Evolutionary conservation across 2,888 invertebrate genomes (phyloP).

Genomic region (Conchocele bisecta): DNA sequence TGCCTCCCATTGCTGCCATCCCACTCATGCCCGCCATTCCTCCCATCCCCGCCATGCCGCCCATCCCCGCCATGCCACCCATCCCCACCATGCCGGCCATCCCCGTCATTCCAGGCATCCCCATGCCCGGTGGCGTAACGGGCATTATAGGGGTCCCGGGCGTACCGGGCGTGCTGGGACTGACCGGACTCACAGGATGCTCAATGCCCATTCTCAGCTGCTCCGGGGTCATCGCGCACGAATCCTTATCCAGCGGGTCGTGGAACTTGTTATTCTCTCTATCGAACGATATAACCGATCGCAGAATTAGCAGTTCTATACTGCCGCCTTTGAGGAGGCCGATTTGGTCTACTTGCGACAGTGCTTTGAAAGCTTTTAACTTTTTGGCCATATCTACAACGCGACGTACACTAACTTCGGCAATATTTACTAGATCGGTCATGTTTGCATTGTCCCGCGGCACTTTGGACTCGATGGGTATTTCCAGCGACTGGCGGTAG

Average conservation of each 20-base stretch:
- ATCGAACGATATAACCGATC: slow-evolving; percentile 96
- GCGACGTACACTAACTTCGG: slow-evolving; percentile 87
- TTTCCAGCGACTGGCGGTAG: slow-evolving; percentile 80
- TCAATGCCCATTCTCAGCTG: slow-evolving; percentile 91
- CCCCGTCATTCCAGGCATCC: too few species aligned
- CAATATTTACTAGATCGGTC: slow-evolving; percentile 82
- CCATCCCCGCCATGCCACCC: background rate
- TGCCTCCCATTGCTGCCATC: background rate
- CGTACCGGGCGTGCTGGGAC: background rate
- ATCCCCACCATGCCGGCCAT: background rate
- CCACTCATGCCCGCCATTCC: background rate
- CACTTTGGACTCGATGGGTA: slow-evolving; percentile 77
- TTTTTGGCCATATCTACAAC: slow-evolving; percentile 87
- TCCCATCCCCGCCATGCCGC: background rate
- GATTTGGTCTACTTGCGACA: slow-evolving; percentile 97
- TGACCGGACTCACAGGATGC: slow-evolving; percentile 82
- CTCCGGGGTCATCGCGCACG: slow-evolving; percentile 91
- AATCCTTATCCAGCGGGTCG: slow-evolving; percentile 82
- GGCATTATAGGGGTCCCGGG: too few species aligned
- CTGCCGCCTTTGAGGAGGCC: slow-evolving; percentile 96
- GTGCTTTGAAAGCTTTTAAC: slow-evolving; percentile 91
- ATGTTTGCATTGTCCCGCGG: slow-evolving; percentile 73
- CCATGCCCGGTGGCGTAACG: too few species aligned
- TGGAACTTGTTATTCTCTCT: slow-evolving; percentile 95
- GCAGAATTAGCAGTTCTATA: slow-evolving; percentile 97